Evolutionary conservation across 2,888 invertebrate genomes (phyloP).

Genomic region (Habrosyne pyritoides): DNA sequence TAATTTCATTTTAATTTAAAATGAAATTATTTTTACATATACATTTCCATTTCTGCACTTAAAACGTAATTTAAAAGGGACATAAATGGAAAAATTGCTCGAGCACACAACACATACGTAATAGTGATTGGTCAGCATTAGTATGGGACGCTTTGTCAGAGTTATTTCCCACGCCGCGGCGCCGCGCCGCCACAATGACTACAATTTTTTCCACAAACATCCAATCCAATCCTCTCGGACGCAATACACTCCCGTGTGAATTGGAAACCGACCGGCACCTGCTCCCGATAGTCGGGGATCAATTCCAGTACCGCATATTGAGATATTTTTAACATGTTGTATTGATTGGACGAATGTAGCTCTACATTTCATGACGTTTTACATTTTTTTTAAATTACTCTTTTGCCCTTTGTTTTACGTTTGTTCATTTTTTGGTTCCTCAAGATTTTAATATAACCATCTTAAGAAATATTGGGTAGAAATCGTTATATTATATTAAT

Average conservation of each 20-base stretch:
- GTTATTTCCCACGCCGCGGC: background rate
- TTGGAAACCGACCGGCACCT: conserved; percentile 57
- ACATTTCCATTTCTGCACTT: too few species aligned
- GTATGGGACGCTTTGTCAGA: background rate
- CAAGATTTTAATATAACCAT: too few species aligned
- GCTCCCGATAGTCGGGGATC: conserved; percentile 52
- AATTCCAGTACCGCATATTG: conserved; percentile 49
- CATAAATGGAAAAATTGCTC: background rate
- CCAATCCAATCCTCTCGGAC: conserved; percentile 52
- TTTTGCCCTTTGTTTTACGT: too few species aligned
- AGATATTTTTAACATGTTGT: conserved; percentile 10
- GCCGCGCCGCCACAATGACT: conserved; percentile 34
- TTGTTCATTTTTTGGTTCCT: too few species aligned
- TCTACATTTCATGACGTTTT: background rate
- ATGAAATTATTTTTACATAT: too few species aligned
- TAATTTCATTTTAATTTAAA: too few species aligned
- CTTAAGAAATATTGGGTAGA: too few species aligned
- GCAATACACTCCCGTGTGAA: conserved; percentile 53
- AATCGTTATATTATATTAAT: too few species aligned
- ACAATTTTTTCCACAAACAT: conserved; percentile 53
- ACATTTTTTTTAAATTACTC: too few species aligned
- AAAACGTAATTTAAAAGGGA: too few species aligned
- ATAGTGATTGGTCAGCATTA: background rate
- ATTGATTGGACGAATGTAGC: conserved; percentile 1
- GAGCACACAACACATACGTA: background rate